These are phyloP conservation scores for Silurus aristotelis DNA, from an alignment of 2,797 vertebrate species.

Conservation along the genomic window DNA sequence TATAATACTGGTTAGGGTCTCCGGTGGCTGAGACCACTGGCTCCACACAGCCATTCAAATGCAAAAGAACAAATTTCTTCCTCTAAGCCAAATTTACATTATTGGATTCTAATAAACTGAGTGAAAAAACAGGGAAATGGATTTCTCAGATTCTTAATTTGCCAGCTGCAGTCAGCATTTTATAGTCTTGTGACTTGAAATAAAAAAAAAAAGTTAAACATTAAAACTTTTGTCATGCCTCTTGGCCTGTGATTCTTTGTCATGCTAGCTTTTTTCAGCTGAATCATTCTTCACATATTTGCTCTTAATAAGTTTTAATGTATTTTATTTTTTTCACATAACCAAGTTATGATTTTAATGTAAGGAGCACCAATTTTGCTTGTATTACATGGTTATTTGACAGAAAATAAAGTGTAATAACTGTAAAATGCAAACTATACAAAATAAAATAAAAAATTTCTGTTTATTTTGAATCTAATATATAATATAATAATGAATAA, in stretches of 20 bases:
- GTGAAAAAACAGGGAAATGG: slow-evolving; percentile 30
- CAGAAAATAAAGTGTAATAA: not conserved
- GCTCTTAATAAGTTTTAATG: not conserved
- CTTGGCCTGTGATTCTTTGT: slow-evolving; percentile 55
- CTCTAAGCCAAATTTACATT: slow-evolving; percentile 33
- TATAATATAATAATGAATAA: not conserved
- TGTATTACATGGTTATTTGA: not conserved
- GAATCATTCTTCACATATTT: not conserved
- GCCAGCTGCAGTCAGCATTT: slow-evolving; percentile 61
- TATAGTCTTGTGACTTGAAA: slow-evolving; percentile 77
- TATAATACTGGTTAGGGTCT: not conserved
- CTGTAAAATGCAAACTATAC: not conserved
- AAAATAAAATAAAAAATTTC: not conserved
- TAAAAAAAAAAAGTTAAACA: slow-evolving; percentile 70
- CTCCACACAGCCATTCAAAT: not conserved
- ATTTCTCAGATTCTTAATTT: slow-evolving; percentile 58
- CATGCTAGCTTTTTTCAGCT: slow-evolving; percentile 22
- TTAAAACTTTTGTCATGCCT: slow-evolving; percentile 70
- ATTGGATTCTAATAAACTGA: slow-evolving; percentile 60
- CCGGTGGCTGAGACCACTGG: slow-evolving; percentile 8
- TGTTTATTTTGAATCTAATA: too few species aligned
- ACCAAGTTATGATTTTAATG: not conserved
- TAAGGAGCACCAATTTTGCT: not conserved
- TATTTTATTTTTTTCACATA: not conserved
- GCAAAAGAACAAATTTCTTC: not conserved